Evolutionary conservation across 1,140 invertebrate species (phyloP), one percentile per base, ranked within the genome.

Genomic region (Copidosoma floridanum): DNA sequence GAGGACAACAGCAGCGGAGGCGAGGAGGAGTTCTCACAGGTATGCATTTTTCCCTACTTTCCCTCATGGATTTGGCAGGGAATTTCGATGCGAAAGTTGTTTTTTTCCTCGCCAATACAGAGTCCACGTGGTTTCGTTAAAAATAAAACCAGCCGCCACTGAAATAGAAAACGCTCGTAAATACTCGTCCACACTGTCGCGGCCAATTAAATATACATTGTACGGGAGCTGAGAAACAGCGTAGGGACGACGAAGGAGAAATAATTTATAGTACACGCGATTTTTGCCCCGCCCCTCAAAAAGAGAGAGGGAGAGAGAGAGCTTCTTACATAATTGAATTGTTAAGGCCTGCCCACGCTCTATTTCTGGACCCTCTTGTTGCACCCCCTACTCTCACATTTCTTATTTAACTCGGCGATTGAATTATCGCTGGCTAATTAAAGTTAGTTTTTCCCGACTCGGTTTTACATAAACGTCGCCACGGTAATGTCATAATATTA

Each of bases 1-100:
- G 79, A 82, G 48, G 79, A 79, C 62, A 80, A 79, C 52, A 82
- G 78, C 64, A 82, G 81, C 63, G 77, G 80, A 50, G 80, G 76
- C 1, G 80, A 82, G 23, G 78, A 80, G 26, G 79, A 81, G 57
- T 77, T 78, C 41, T 69, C 70, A 23, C 78, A 80, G 68, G 78
- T 79, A 53, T n/a, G n/a, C n/a, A n/a, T n/a, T n/a, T n/a, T n/a
- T n/a, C n/a, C n/a, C n/a, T n/a, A n/a, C n/a, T n/a, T n/a, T n/a
- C n/a, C n/a, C n/a, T n/a, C n/a, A n/a, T n/a, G n/a, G n/a, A n/a
- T n/a, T n/a, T n/a, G n/a, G n/a, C n/a, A n/a, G n/a, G n/a, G n/a
- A n/a, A n/a, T n/a, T n/a, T n/a, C n/a, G n/a, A n/a, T n/a, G n/a
- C n/a, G n/a, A n/a, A n/a, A n/a, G n/a, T n/a, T n/a, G 6, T 12